Evolutionary conservation across 2,113 vertebrate genomes (phyloP).

Genomic region (Sander lucioperca): DNA sequence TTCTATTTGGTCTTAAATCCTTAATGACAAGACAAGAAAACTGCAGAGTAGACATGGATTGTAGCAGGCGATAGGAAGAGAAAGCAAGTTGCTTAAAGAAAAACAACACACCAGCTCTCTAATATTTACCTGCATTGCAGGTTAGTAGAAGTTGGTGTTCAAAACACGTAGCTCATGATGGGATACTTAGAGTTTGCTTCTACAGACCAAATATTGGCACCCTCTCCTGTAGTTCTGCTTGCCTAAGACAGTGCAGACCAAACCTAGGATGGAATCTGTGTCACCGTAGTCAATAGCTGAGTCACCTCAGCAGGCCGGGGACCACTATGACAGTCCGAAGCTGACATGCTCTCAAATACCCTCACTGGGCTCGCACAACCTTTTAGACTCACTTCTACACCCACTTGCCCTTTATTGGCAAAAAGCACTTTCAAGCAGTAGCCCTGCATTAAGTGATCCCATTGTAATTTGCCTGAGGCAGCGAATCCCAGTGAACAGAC

Average conservation of each 20-base stretch:
- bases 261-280: conserved; percentile 8
- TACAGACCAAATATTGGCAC: conserved; percentile 8
- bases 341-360: conserved; percentile 48
- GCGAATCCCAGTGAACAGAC: conserved; percentile 60
- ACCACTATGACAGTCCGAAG: conserved; percentile 42
- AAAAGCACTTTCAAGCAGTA: conserved; percentile 40
- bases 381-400: conserved; percentile 49
- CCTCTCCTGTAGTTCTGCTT: conserved; percentile 8
- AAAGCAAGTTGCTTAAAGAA: neutral
- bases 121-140: conserved; percentile 24
- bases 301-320: conserved; percentile 59
- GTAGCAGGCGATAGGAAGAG: neutral
- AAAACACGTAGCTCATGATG: conserved; percentile 8
- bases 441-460: conserved; percentile 54
- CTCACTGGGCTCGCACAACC: conserved; percentile 29
- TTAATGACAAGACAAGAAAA: neutral
- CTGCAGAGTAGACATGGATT: neutral
- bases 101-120: conserved; percentile 8
- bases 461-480: conserved; percentile 54
- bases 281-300: conserved; percentile 54
- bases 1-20: neutral
- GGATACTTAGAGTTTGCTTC: conserved; percentile 1
- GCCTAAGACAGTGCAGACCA: conserved; percentile 4
- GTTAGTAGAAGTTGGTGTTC: neutral
- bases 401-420: conserved; percentile 48